Base-by-base conservation (phyloP, 1,140 invertebrate species). In the Chelonus insularis region DNA sequence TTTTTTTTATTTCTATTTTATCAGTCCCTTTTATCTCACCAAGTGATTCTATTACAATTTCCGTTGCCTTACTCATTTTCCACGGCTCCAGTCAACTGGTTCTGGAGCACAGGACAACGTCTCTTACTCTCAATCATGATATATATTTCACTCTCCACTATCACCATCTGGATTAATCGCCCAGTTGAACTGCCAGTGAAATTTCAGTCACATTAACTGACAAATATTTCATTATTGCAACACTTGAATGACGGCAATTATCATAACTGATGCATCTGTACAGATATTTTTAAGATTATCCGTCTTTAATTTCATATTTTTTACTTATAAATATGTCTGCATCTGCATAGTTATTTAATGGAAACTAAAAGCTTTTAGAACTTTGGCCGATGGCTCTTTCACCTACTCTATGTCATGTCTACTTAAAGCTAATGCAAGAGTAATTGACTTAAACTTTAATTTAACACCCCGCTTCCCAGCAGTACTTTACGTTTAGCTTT, bases 321-420 rank as follows among this genome's bases (percentile, higher is more conserved):
- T 37, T 37, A 54, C 8, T 7, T 54, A 11, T 37, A 8, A 2
- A 12, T 18, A 23, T 11, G 4, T n/a, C 12, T 21, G 4, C 21
- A 41, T 11, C 21, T 14, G 39, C 52, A 60, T 45, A 55, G 32
- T 36, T 51, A 57, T 61, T 64, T 58, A 64, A 60, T 58, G 54
- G 60, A 64, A 64, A 64, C 63, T 71, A 67, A 73, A 73, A 73
- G 72, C 70, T 73, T 70, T 72, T 64, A 68, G 67, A 69, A 71
- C 68, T 73, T 68, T 57, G 64, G 60, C 62, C 62, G 63, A 66
- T 71, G 67, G 68, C 65, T 67, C 67, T 68, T 70, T 70, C 64
- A 63, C 64, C 65, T 29, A 29, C 25, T 67, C 67, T 68, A 62
- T 64, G 55, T 66, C 64, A 58, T 57, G 66, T 69, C 61, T 69